Evolutionary conservation across 2,113 vertebrate species (phyloP), one percentile per base, ranked within the genome.

Genomic region (Acrocephalus kingi): DNA sequence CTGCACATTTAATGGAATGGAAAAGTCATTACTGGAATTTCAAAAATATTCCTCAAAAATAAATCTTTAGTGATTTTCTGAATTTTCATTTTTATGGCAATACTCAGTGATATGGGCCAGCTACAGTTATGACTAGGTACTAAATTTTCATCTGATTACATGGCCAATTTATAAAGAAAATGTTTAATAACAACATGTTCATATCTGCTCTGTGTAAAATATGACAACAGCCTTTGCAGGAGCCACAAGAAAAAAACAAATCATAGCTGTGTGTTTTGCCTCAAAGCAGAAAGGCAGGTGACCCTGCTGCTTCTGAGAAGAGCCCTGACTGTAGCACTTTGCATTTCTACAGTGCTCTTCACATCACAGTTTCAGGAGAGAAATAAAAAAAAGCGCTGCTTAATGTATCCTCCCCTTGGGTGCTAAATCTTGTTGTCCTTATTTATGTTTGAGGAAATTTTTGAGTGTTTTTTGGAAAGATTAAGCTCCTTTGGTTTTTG

Each of bases 321-420:
- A 78, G 46, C 52, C 46, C 51, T 66, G 62, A 59, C 61, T 61
- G 41, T 3, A 33, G 43, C 23, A 76, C 45, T 82, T 74, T 9
- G 13, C 61, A 55, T 84, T 89, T 66, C 59, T 31, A n/a, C 64
- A 39, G 19, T 15, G 56, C 39, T 75, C 62, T 87, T 39, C 71
- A 69, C 55, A 35, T 33, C 56, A 55, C 28, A 41, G 0, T 35
- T 84, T 39, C 66, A 89, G 74, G 24, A 6, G 7, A 10, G 4
- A 3, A 21, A 5, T 9, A 24, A 23, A 45, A 35, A 11, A 35
- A n/a, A n/a, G 6, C 0, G 0, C 13, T 71, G 18, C 13, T 55
- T 54, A 71, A 43, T 20, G 4, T 35, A 51, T 31, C 46, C 11
- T 51, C n/a, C 12, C 46, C 7, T 56, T 74, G 41, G 9, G 20